Evolutionary conservation across 2,888 invertebrate genomes (phyloP), one percentile per base, ranked within the genome.

Genomic region (Eupeodes latifasciatus): DNA sequence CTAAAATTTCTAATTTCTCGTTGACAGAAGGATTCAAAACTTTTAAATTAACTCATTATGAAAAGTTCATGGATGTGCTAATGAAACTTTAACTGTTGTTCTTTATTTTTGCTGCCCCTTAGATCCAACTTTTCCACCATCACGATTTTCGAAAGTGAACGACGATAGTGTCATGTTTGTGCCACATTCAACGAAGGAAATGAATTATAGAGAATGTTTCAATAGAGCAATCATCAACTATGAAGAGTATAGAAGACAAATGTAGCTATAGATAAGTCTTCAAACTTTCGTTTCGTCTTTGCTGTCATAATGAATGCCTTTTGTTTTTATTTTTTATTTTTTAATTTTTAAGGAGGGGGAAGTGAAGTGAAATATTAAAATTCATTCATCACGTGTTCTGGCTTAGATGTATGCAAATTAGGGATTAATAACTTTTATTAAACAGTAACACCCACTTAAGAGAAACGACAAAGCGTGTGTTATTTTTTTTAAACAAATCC

Each of bases 181-280:
- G 27, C 55, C 19, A 57, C 27, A 57, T 12, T 12, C 12, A 57
- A 27, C 27, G 19, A 40, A 40, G 40, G 19, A 19, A 57, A 57
- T 57, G 19, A 57, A 57, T 57, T 57, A 40, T 40, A 27, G 55
- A 57, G 27, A 57, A 12, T 27, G 19, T 57, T 57, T 57, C 55
- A 57, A 57, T 27, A 57, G 55, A 57, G 55, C 55, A 27, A 57
- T 57, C 55, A 57, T 57, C 27, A 57, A 57, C 55, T 57, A 53
- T 51, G 14, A 9, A 44, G 44, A 11, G 4, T 47, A 4, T 40
- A 40, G 40, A 40, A 40, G 40, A 27, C 2, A 27, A 27, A 3
- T 27, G 27, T 27, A 40, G 40, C 6, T 40, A 40, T 40, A 40
- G 40, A 40, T 40, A 40, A 40, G 10, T 47, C 47, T 51, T 51